These are phyloP conservation scores for Poeciliopsis retropinna DNA, from an alignment of 2,113 vertebrate species.

Conservation along the genomic window DNA sequence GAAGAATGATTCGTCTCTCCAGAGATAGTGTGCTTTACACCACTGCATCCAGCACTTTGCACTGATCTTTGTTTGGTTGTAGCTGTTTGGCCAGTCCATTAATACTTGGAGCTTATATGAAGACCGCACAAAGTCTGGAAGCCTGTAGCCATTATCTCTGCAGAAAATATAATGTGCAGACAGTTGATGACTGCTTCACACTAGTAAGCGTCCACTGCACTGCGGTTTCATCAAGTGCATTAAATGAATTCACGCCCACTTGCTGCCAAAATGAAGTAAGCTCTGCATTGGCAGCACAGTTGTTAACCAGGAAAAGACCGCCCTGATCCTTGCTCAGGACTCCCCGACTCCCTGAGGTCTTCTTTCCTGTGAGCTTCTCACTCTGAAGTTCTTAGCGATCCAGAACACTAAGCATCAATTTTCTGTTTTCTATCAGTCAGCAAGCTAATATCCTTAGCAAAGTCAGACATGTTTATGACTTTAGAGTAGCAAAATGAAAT, in stretches of 20 bases:
- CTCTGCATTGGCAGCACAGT: neutral
- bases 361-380: neutral
- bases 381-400: neutral
- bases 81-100: neutral
- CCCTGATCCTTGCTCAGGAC: neutral
- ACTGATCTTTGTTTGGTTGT: neutral
- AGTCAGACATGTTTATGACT: neutral
- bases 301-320: neutral
- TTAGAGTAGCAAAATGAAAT: too few species aligned
- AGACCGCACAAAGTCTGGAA: neutral
- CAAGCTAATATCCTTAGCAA: neutral
- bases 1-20: neutral
- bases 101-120: neutral
- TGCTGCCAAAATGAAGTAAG: too few species aligned
- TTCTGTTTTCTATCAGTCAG: neutral
- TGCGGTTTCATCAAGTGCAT: neutral
- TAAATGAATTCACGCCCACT: too few species aligned
- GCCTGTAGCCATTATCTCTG: neutral
- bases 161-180: neutral
- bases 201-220: neutral
- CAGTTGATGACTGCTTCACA: neutral
- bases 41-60: neutral
- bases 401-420: neutral
- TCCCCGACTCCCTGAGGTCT: neutral
- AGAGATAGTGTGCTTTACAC: neutral